Conservation (phyloP, 2,888 invertebrate genomes). For the Catonia carolina region DNA sequence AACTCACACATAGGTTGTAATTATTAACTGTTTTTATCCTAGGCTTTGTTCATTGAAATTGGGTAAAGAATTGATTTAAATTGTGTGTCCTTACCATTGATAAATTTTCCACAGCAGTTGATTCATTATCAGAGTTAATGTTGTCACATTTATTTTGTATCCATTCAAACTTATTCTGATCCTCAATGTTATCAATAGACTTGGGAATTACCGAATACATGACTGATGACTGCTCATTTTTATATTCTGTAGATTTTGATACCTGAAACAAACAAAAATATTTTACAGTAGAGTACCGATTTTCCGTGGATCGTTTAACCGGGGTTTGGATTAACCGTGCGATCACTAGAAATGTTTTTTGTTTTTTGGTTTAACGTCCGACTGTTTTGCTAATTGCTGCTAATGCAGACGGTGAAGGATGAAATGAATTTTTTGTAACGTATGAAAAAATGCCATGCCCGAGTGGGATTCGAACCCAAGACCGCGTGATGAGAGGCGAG, state of each 20-base stretch:
- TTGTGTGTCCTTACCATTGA: constrained; percentile 3
- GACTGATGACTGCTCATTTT: constrained; percentile 3
- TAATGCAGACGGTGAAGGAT: too few species aligned
- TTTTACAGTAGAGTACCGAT: too few species aligned
- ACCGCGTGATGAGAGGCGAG: too few species aligned
- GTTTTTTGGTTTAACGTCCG: too few species aligned
- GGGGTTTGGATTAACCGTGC: too few species aligned
- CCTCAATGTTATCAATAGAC: constrained; percentile 5
- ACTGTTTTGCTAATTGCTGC: too few species aligned
- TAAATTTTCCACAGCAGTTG: constrained; percentile 6
- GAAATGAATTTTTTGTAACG: too few species aligned
- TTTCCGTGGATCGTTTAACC: too few species aligned
- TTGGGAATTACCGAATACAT: constrained; percentile 1
- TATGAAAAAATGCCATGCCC: too few species aligned
- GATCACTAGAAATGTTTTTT: too few species aligned
- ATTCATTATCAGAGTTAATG: constrained; percentile 1
- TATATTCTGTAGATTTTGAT: constrained; percentile 3
- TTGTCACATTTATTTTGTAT: constrained; percentile 2
- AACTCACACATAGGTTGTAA: not conserved
- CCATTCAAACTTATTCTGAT: constrained; percentile 1
- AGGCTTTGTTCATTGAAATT: too few species aligned
- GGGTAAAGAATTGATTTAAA: constrained; percentile 2
- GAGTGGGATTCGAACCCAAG: too few species aligned
- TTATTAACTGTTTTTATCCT: not conserved
- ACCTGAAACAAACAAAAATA: constrained; percentile 5